Evolutionary conservation across 2,113 vertebrate species (phyloP).

Genomic region (Megaleporinus macrocephalus): DNA sequence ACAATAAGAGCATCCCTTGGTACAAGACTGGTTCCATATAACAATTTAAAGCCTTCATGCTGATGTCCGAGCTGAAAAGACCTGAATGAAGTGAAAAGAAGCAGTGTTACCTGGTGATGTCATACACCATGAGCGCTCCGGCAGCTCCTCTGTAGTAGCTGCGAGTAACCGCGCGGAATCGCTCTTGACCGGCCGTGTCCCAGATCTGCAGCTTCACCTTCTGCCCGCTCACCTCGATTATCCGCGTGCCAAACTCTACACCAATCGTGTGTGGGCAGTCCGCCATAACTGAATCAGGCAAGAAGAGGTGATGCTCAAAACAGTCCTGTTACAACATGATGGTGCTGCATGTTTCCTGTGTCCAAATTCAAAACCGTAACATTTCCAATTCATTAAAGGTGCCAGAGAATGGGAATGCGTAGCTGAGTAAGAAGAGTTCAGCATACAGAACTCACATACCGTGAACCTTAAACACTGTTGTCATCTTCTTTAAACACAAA

Average conservation of each 20-base stretch:
- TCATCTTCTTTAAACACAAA: too few relatives aligned
- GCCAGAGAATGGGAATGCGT: too few relatives aligned
- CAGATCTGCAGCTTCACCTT: constrained; percentile 99
- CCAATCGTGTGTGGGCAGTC: constrained; percentile 99
- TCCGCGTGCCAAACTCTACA: constrained; percentile 97
- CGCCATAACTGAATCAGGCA: constrained; percentile 89
- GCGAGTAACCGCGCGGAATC: constrained; percentile 96
- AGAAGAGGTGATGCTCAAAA: background rate
- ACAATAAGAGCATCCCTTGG: background rate
- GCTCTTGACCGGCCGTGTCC: constrained; percentile 98
- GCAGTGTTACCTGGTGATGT: constrained; percentile 82
- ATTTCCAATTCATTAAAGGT: too few relatives aligned
- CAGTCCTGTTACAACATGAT: background rate
- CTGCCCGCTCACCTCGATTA: constrained; percentile 99
- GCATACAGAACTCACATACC: too few relatives aligned
- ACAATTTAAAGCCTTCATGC: background rate
- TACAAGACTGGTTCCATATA: background rate
- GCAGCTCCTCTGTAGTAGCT: constrained; percentile 98
- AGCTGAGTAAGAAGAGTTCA: too few relatives aligned
- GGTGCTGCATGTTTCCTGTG: background rate
- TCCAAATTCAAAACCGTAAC: too few relatives aligned
- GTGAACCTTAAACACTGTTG: too few relatives aligned
- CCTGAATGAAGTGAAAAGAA: background rate
- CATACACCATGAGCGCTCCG: constrained; percentile 98
- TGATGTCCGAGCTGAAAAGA: background rate